A percentile compares a stretch with the other conserved stretches of the same genome.
Evolutionary conservation across 2,888 invertebrate species (phyloP).

Genomic region (Drosophila peninsularis): DNA sequence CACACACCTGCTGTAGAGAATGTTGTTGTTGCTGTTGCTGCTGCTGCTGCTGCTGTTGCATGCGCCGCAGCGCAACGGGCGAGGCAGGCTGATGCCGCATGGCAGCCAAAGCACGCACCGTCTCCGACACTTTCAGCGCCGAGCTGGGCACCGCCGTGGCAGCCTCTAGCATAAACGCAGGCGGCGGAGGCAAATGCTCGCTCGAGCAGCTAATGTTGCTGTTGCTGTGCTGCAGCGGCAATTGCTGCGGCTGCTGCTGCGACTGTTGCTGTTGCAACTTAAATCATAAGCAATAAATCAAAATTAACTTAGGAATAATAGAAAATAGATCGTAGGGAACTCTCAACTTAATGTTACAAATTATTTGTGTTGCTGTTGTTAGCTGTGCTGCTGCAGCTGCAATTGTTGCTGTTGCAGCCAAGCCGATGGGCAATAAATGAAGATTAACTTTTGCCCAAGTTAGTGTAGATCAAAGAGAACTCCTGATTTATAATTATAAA

Average conservation of each 20-base stretch:
- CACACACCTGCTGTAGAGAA: conserved; percentile 83
- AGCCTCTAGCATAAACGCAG: conserved; percentile 83
- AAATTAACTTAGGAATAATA: conserved; percentile 43
- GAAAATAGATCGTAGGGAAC: conserved; percentile 6
- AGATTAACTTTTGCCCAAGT: neutral
- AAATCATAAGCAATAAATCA: conserved; percentile 64
- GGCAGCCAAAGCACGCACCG: conserved; percentile 93
- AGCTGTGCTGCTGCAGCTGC: neutral
- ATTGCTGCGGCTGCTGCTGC: conserved; percentile 36
- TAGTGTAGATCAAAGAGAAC: neutral
- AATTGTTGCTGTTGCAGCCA: neutral
- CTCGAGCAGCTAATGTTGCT: conserved; percentile 70
- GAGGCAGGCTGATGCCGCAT: conserved; percentile 94
- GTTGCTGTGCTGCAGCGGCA: conserved; percentile 36
- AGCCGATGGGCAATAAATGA: neutral
- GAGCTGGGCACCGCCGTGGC: conserved; percentile 73
- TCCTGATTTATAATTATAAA: neutral
- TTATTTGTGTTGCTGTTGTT: neutral
- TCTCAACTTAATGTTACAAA: neutral
- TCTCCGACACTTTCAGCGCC: conserved; percentile 91
- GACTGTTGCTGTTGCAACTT: conserved; percentile 39
- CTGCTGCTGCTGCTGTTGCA: conserved; percentile 71
- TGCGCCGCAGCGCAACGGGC: conserved; percentile 89
- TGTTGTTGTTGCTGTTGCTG: conserved; percentile 49
- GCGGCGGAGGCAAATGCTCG: conserved; percentile 84